phyloP scores from a whole-genome alignment of 2,113 vertebrate species.

The Jaculus jaculus region DNA sequence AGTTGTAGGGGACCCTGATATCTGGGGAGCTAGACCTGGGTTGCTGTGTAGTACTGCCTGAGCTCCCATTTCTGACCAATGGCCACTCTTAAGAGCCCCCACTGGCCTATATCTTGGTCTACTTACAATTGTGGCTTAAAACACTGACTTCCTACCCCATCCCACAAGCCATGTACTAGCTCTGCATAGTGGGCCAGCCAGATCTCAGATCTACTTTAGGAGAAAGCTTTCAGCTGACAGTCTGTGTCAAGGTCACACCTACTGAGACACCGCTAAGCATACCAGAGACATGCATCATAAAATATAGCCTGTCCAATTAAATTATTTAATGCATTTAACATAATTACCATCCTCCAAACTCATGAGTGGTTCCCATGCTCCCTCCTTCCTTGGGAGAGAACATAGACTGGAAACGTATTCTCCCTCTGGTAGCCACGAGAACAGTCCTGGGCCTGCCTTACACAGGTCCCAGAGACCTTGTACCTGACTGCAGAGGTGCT shows the following conservation, averaged over 20 bases:
- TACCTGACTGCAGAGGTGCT: not conserved
- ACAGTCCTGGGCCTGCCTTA: not conserved
- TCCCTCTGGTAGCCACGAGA: not conserved
- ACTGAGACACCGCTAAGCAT: slow-evolving; percentile 70
- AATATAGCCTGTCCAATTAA: slow-evolving; percentile 75
- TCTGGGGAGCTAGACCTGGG: too few species aligned
- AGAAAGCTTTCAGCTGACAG: not conserved
- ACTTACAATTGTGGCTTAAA: not conserved
- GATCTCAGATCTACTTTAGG: not conserved
- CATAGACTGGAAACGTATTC: accelerated
- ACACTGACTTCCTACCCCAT: accelerated
- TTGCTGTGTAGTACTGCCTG: too few species aligned
- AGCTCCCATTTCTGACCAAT: not conserved
- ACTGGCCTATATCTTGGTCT: too few species aligned
- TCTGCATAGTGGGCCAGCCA: too few species aligned
- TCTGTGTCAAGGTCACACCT: slow-evolving; percentile 69
- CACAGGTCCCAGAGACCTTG: not conserved
- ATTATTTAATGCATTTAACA: slow-evolving; percentile 75
- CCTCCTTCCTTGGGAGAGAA: slow-evolving; percentile 41
- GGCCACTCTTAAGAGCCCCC: too few species aligned
- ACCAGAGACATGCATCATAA: slow-evolving; percentile 66
- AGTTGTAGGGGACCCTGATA: not conserved
- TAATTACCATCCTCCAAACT: slow-evolving; percentile 60
- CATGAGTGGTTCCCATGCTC: slow-evolving; percentile 14
- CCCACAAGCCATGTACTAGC: not conserved